Percentiles rank a stretch among this genome's conserved stretches.
These are phyloP conservation scores for Tiliacea aurago DNA, from an alignment of 2,888 invertebrate species.

Conservation along the genomic window DNA sequence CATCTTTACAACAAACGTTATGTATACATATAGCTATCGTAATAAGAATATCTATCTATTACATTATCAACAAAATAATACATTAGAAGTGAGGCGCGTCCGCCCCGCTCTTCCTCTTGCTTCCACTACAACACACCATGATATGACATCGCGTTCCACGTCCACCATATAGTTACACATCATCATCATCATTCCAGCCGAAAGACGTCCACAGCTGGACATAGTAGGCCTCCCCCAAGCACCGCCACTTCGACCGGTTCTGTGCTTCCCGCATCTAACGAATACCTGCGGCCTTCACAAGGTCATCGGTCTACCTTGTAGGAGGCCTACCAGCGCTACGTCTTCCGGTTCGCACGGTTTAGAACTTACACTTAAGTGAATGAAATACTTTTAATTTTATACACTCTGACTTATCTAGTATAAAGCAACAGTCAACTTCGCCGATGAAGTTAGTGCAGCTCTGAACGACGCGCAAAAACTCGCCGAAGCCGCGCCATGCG, in stretches of 20 bases:
- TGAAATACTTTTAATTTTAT: slow-evolving; percentile 53
- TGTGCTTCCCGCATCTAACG: too few relatives aligned
- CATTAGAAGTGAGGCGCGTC: slow-evolving; percentile 43
- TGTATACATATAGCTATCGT: slow-evolving; percentile 79
- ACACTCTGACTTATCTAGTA: slow-evolving; percentile 55
- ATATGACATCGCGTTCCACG: slow-evolving; percentile 83
- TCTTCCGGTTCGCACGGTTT: too few relatives aligned
- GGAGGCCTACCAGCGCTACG: too few relatives aligned
- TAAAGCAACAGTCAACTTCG: slow-evolving; percentile 54
- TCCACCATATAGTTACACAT: slow-evolving; percentile 52
- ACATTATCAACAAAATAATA: slow-evolving; percentile 79
- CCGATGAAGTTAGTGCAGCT: slow-evolving; percentile 1
- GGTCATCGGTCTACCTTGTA: too few relatives aligned
- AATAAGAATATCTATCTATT: slow-evolving; percentile 75
- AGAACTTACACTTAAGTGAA: too few relatives aligned
- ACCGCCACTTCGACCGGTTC: too few relatives aligned
- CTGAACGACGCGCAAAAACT: not conserved
- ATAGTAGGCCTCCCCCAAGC: too few relatives aligned
- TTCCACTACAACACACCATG: slow-evolving; percentile 82
- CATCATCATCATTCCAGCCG: too few relatives aligned
- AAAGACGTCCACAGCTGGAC: too few relatives aligned
- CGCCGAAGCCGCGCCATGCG: not conserved
- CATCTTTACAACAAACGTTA: slow-evolving; percentile 71
- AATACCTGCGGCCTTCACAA: too few relatives aligned
- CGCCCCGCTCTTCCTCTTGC: slow-evolving; percentile 35